Base-by-base conservation (phyloP, 2,888 invertebrate genomes). In the Andrena fulva region DNA sequence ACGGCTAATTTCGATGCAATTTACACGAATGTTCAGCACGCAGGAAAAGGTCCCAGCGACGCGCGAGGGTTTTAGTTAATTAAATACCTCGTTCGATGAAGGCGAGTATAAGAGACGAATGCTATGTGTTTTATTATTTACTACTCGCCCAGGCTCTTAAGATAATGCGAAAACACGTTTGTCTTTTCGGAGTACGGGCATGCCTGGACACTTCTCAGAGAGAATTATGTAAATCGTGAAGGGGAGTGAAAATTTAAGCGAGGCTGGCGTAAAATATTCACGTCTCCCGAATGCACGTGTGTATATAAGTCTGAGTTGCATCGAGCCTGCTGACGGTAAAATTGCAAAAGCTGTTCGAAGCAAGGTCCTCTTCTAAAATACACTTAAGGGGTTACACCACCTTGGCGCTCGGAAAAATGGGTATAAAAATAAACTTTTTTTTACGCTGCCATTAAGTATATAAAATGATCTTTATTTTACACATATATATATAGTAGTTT, bases 1-100 rank as follows among this genome's bases (percentile, higher is more conserved):
- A 84, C 73, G 78, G 78, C 64, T 85, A 82, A 84, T 82, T 82
- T 77, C 84, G 67, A 72, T 64, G 84, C 60, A 74, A 84, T 85
- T 84, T 84, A 84, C 84, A 69, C 73, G 78, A 72, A 74, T 82
- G 73, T 66, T 82, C 67, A 56, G 59, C 64, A 27, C 48, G 73
- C 73, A 10, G 67, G 67, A 74, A 74, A 74, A 77, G 52, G 31
- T 70, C 52, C 74, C 68, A 74, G 27, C 78, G 70, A 82, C 66
- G 82, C 31, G 62, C 54, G 52, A 54, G 42, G 35, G 56, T 69
- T 81, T 80, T 72, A 81, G 77, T 81, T 83, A 83, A 83, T 83
- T 83, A 77, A 81, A 73, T 81, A 64, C 73, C 73, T 63, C 63
- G 80, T 73, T 80, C 66, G 69, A 54, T 24, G 54, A 20, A 50